Percentiles rank a stretch among this genome's conserved stretches.
phyloP scores from a whole-genome alignment of 1,140 invertebrate genomes.

The Aphaenogaster ashmeadi region DNA sequence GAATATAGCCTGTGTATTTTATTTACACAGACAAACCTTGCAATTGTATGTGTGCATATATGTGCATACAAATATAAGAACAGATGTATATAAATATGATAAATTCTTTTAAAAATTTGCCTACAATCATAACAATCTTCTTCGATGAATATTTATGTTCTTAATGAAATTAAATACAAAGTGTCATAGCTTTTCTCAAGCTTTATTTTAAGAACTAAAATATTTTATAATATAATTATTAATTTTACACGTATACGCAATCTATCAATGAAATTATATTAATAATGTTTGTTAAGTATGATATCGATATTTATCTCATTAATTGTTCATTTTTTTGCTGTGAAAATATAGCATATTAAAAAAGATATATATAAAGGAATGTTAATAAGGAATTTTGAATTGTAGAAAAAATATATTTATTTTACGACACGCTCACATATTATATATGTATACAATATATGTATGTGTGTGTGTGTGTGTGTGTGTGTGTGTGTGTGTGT shows the following conservation, averaged over 20 bases:
- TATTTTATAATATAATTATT: neutral
- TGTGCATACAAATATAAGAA: neutral
- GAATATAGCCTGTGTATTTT: neutral
- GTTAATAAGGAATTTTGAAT: slow-evolving; percentile 6
- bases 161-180: neutral
- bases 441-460: neutral
- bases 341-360: neutral
- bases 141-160: neutral
- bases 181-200: neutral
- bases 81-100: neutral
- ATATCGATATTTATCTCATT: neutral
- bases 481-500: neutral
- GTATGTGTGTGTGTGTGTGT: neutral
- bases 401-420: slow-evolving; percentile 27
- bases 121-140: neutral
- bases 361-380: neutral
- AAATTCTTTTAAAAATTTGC: neutral
- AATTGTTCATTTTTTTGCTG: neutral
- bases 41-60: neutral
- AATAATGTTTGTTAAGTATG: neutral
- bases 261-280: neutral
- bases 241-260: neutral
- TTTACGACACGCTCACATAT: neutral
- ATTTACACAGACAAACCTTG: neutral
- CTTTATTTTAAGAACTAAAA: slow-evolving; percentile 3